Conservation (phyloP, 2,113 vertebrate genomes). For the Progne subis region DNA sequence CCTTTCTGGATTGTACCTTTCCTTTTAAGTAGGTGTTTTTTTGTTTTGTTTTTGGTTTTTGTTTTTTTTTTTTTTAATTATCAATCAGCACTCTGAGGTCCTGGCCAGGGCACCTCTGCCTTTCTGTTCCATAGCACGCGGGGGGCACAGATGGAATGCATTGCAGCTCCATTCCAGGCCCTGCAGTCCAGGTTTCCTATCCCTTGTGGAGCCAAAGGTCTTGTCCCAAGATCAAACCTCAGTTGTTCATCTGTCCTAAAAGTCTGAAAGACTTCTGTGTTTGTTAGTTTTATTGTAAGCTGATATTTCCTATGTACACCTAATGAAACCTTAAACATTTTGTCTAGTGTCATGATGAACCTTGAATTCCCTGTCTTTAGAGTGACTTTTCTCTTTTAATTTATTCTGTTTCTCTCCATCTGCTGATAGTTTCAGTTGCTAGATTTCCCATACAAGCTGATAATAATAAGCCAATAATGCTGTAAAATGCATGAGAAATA, state of each 20-base stretch:
- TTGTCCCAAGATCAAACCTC: not conserved
- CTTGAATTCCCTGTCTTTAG: not conserved
- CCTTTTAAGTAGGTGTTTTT: not conserved
- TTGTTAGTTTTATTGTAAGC: not conserved
- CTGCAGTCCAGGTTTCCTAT: not conserved
- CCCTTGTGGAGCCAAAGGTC: not conserved
- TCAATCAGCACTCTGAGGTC: not conserved
- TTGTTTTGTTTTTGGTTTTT: no score
- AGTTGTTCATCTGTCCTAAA: not conserved
- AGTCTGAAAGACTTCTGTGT: not conserved
- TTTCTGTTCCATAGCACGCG: not conserved
- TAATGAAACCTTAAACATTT: not conserved
- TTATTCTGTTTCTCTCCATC: not conserved
- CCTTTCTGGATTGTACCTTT: not conserved
- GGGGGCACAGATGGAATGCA: fast-evolving
- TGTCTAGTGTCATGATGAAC: not conserved
- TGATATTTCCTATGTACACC: not conserved
- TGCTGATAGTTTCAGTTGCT: not conserved
- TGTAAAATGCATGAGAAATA: not conserved
- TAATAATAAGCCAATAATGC: not conserved
- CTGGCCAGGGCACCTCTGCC: not conserved
- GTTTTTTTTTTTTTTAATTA: not conserved
- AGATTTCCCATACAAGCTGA: not conserved
- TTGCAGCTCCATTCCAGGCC: not conserved
- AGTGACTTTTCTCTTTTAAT: not conserved